Evolutionary conservation across 1,140 invertebrate genomes (phyloP).

Genomic region (Chironomus tepperi): DNA sequence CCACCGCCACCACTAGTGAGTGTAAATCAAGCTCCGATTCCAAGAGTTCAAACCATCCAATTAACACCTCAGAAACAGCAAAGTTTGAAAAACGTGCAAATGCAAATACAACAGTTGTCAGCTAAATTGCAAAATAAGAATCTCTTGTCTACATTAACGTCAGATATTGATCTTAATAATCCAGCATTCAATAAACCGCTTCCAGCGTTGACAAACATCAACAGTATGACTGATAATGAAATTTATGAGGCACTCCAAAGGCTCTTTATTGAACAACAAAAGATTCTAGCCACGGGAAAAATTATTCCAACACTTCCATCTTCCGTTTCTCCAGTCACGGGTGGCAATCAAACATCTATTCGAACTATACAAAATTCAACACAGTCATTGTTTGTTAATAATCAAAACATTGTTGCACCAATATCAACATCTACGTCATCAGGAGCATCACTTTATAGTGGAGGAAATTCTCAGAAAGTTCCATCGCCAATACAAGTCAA

Average conservation of each 20-base stretch:
- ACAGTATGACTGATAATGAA: constrained; percentile 35
- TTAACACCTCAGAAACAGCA: constrained; percentile 51
- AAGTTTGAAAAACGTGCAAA: constrained; percentile 49
- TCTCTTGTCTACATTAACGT: constrained; percentile 32
- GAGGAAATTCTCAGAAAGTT: constrained; percentile 6
- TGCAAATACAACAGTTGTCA: constrained; percentile 48
- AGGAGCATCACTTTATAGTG: constrained; percentile 22
- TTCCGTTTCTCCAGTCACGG: neutral
- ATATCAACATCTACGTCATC: constrained; percentile 28
- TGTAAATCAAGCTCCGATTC: constrained; percentile 35
- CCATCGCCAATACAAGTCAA: constrained; percentile 17
- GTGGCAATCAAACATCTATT: neutral
- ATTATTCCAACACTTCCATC: constrained; percentile 47
- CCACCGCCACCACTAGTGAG: constrained; percentile 25
- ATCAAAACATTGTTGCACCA: constrained; percentile 32
- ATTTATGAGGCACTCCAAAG: constrained; percentile 45
- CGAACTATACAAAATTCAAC: neutral
- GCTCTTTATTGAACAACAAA: constrained; percentile 50
- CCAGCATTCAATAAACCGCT: constrained; percentile 35
- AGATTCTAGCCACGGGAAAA: constrained; percentile 52
- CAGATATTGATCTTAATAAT: constrained; percentile 34
- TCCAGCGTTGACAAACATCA: constrained; percentile 25
- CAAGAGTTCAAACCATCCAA: constrained; percentile 49
- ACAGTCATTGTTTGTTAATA: constrained; percentile 17
- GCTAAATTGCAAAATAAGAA: constrained; percentile 41